Evolutionary conservation across 2,797 vertebrate species (phyloP), one percentile per base, ranked within the genome.

Genomic region (Dendrocincla fuliginosa): DNA sequence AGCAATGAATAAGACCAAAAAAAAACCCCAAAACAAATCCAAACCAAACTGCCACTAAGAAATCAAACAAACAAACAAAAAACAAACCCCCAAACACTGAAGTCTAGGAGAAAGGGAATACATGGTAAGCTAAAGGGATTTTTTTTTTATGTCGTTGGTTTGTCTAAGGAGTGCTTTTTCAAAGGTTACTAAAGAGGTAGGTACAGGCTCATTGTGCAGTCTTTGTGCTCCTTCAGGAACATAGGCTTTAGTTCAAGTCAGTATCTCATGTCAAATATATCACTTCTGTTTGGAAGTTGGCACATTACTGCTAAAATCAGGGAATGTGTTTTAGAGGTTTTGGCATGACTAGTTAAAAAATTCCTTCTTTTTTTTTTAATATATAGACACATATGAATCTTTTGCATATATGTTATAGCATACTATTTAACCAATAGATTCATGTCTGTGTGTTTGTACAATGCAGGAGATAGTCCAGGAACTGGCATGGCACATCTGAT

Each of bases 201-300:
- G 3, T 56, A 50, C 28, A 71, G n/a, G 18, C 8, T 91, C 12
- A 4, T 71, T 50, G 53, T 52, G 18, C 17, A 84, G 70, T 39
- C 75, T 65, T 73, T 69, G 10, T 89, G 25, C 37, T 91, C 33
- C 56, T 87, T 41, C 47, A 79, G 60, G 52, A 91, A 42, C 52
- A 69, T 12, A 47, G 41, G 17, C 11, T 94, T 89, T 44, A 59
- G 68, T 91, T 92, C 82, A 84, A 89, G 41, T 69, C 61, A 94
- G 46, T 81, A 67, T 59, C 37, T 77, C 67, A 32, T 37, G 63
- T 84, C 63, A 86, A 76, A 94, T 59, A 46, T 30, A 79, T 60
- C 63, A 61, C 52, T 86, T 88, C 8, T 32, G 44, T 69, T 52
- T 90, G 56, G 52, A 82, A 73, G 39, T 19, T 84, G 70, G 70